Conservation (phyloP, 2,113 vertebrate genomes). For the Muntiacus muntjak region DNA sequence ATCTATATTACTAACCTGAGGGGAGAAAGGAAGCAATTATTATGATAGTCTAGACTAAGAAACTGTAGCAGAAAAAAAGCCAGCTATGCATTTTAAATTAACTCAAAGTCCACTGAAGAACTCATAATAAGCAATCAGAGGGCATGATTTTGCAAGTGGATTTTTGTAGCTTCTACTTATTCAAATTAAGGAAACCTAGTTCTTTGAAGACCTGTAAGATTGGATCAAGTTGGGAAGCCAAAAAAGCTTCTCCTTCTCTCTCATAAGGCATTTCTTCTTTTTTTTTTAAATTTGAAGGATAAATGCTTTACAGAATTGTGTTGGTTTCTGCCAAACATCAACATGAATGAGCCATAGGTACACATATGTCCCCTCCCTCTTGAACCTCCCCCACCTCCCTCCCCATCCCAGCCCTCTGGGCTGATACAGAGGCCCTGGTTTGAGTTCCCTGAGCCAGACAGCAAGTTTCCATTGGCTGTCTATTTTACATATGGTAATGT, state of each 20-base stretch:
- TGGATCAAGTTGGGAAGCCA: background rate
- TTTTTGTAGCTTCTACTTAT: background rate
- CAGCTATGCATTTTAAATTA: background rate
- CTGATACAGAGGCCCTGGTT: background rate
- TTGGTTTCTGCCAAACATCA: background rate
- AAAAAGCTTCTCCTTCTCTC: background rate
- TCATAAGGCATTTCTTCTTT: background rate
- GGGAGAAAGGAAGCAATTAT: background rate
- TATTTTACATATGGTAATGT: background rate
- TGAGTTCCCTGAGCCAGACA: background rate
- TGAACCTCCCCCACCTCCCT: background rate
- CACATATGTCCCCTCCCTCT: background rate
- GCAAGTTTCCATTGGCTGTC: background rate
- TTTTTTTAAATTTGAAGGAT: background rate
- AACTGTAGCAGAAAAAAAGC: background rate
- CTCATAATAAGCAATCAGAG: background rate
- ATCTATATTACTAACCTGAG: background rate
- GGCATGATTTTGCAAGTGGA: background rate
- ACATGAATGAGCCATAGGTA: background rate
- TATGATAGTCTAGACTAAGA: background rate
- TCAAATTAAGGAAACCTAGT: background rate
- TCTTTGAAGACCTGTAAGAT: background rate
- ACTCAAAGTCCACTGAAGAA: background rate
- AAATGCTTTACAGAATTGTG: background rate
- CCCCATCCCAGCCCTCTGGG: background rate